Conservation (phyloP, 92 coral and sea anemone species). For the Actinernus sp. region DNA sequence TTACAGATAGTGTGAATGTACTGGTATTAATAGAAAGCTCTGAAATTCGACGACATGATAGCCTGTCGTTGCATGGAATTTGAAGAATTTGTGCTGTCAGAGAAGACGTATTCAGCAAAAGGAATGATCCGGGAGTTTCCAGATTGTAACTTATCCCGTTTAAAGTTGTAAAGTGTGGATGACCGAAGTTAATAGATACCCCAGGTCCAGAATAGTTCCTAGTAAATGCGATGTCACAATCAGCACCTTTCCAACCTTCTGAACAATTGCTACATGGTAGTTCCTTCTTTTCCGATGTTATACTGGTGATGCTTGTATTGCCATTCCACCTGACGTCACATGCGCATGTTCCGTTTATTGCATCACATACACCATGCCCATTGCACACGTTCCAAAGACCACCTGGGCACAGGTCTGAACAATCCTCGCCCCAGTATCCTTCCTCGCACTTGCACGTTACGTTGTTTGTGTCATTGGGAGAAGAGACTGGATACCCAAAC, state of each 20-base stretch:
- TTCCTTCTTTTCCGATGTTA: conserved; percentile 1
- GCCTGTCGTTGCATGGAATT: conserved; percentile 56
- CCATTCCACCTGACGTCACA: conserved; percentile 66
- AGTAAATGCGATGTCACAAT: conserved; percentile 55
- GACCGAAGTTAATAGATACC: conserved; percentile 53
- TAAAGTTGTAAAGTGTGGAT: conserved; percentile 60
- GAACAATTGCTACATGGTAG: conserved; percentile 57
- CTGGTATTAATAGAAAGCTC: conserved; percentile 36
- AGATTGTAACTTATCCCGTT: conserved; percentile 52
- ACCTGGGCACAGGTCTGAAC: conserved; percentile 63
- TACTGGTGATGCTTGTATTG: conserved; percentile 11
- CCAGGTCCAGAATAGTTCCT: conserved; percentile 28
- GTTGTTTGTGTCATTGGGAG: conserved; percentile 30
- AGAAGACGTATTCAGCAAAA: conserved; percentile 15
- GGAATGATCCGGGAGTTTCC: conserved; percentile 61
- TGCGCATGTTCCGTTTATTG: conserved; percentile 55
- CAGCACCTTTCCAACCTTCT: conserved; percentile 51
- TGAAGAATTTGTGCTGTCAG: conserved; percentile 38
- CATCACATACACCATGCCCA: conserved; percentile 65
- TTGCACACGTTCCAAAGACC: conserved; percentile 68
- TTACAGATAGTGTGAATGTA: conserved; percentile 1
- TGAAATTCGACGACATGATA: conserved; percentile 39
- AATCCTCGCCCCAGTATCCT: conserved; percentile 67
- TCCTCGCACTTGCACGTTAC: conserved; percentile 45
- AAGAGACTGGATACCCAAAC: conserved; percentile 44